phyloP scores from a whole-genome alignment of 2,113 vertebrate species.

The Hyaena hyaena region DNA sequence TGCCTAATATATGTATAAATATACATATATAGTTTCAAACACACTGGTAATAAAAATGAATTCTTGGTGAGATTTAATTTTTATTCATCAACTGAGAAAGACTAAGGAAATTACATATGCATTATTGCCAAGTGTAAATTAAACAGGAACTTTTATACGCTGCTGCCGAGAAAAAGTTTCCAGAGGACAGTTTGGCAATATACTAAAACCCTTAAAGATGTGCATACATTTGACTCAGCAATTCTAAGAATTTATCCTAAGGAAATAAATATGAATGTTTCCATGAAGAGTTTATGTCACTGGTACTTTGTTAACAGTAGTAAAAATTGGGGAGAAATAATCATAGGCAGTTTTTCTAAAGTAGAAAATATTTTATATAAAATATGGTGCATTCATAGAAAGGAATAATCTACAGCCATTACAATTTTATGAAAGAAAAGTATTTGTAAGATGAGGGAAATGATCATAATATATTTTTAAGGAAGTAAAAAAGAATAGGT shows the following conservation, averaged over 20 bases:
- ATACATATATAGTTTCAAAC: not conserved
- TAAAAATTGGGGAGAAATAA: not conserved
- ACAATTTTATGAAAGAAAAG: constrained; percentile 41
- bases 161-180: constrained; percentile 45
- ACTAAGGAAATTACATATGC: not conserved
- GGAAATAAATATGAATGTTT: constrained; percentile 50
- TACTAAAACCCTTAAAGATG: constrained; percentile 6
- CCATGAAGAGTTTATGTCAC: not conserved
- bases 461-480: not conserved
- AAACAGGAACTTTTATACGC: not conserved
- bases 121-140: constrained; percentile 43
- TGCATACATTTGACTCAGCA: constrained; percentile 32
- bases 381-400: not conserved
- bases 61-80: constrained; percentile 15
- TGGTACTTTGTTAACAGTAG: constrained; percentile 9
- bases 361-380: constrained; percentile 30
- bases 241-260: constrained; percentile 44
- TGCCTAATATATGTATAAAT: not conserved
- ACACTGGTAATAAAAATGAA: not conserved
- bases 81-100: constrained; percentile 32
- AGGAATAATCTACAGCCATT: not conserved
- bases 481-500: not conserved
- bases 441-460: not conserved
- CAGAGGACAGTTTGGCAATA: constrained; percentile 14
- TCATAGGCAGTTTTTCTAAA: not conserved